These are phyloP conservation scores for Oncopodura yosiiana DNA, from an alignment of 1,140 invertebrate species.

Conservation along the genomic window DNA sequence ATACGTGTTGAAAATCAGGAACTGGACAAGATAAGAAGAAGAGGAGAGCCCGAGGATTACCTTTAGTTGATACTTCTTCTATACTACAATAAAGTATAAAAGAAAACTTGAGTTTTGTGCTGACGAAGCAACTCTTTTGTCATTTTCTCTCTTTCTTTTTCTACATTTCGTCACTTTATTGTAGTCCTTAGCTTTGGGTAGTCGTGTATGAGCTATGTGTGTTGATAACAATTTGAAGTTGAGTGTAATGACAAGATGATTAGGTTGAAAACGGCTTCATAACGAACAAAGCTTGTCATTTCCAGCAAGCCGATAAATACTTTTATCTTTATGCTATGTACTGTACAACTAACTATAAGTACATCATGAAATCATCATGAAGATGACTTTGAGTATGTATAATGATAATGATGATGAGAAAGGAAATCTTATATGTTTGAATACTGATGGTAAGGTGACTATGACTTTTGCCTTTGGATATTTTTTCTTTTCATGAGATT, in stretches of 20 bases:
- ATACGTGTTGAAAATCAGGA: conserved; percentile 17
- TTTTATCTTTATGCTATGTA: conserved; percentile 16
- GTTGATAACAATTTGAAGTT: conserved; percentile 4
- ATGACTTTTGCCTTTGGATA: too few relatives aligned
- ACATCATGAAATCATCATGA: too few relatives aligned
- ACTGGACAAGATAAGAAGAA: conserved; percentile 21
- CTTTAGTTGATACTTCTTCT: neutral
- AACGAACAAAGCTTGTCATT: conserved; percentile 34
- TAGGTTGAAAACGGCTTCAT: conserved; percentile 31
- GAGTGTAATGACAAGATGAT: conserved; percentile 25
- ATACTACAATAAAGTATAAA: too few relatives aligned
- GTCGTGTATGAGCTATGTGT: neutral
- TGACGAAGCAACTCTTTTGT: conserved; percentile 27
- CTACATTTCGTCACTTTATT: neutral
- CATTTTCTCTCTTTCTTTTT: conserved; percentile 15
- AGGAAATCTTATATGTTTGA: too few relatives aligned
- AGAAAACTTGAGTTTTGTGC: conserved; percentile 1
- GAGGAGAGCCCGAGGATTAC: conserved; percentile 1
- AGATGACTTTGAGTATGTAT: too few relatives aligned
- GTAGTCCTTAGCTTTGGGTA: neutral
- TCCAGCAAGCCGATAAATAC: conserved; percentile 25
- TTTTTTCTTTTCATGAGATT: too few relatives aligned
- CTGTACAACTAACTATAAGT: too few relatives aligned
- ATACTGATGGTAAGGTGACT: too few relatives aligned
- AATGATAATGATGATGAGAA: too few relatives aligned